phyloP scores from a whole-genome alignment of 2,888 invertebrate genomes.

The Aphidius colemani region DNA sequence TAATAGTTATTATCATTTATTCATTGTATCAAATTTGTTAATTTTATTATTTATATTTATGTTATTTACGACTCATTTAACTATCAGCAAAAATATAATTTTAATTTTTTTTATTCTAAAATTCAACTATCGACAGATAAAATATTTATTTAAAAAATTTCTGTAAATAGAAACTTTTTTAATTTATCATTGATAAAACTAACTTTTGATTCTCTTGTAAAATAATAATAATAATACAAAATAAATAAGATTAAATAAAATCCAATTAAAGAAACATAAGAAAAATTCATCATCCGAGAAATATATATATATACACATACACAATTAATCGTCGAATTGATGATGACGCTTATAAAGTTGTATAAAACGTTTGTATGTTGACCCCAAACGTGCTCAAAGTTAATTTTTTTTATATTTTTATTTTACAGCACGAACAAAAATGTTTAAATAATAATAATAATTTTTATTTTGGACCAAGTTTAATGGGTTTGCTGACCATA shows the following conservation, averaged over 20 bases:
- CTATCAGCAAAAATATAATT: neutral
- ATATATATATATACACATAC: too few species aligned
- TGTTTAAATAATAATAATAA: too few species aligned
- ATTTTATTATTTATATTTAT: neutral
- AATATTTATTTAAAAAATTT: too few species aligned
- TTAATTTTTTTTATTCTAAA: too few species aligned
- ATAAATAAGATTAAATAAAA: constrained; percentile 4
- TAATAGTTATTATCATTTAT: neutral
- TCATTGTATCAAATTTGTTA: neutral
- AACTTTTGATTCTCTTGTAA: constrained; percentile 55
- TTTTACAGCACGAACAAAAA: too few species aligned
- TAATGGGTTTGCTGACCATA: constrained; percentile 44
- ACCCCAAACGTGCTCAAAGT: constrained; percentile 28
- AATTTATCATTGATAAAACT: constrained; percentile 33
- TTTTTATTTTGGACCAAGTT: constrained; percentile 23
- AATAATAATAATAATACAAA: constrained; percentile 18
- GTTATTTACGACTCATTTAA: too few species aligned
- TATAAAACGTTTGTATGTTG: constrained; percentile 1
- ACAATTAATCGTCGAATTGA: neutral
- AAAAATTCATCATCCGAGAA: neutral
- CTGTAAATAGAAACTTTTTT: too few species aligned
- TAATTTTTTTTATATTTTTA: too few species aligned
- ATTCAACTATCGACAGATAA: too few species aligned
- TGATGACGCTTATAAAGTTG: neutral
- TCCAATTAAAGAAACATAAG: neutral